phyloP scores from a whole-genome alignment of 2,888 invertebrate species.

The Petrophora chlorosata region DNA sequence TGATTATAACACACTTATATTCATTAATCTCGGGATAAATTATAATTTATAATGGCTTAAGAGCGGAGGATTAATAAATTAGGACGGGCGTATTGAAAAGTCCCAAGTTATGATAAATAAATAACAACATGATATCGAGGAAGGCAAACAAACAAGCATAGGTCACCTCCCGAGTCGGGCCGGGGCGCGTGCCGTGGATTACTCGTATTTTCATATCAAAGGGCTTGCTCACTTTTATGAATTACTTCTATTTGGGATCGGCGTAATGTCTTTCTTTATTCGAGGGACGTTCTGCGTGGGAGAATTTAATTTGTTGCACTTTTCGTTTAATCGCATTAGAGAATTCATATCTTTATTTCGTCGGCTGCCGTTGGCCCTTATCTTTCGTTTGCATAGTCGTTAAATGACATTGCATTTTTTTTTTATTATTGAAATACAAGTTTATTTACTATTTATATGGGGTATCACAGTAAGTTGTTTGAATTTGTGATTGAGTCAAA shows the following conservation, averaged over 20 bases:
- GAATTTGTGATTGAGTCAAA: neutral
- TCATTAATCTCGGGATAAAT: slow-evolving; percentile 70
- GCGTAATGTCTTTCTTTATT: slow-evolving; percentile 74
- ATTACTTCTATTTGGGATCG: slow-evolving; percentile 71
- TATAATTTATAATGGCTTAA: slow-evolving; percentile 69
- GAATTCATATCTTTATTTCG: slow-evolving; percentile 63
- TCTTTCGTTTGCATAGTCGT: slow-evolving; percentile 57
- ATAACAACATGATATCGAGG: slow-evolving; percentile 65
- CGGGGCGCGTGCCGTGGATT: slow-evolving; percentile 79
- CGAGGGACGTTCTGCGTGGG: slow-evolving; percentile 73
- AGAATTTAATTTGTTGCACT: slow-evolving; percentile 80
- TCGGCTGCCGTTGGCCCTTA: slow-evolving; percentile 45
- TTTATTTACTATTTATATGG: slow-evolving; percentile 13
- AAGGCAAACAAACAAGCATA: slow-evolving; percentile 68
- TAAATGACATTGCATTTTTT: slow-evolving; percentile 44
- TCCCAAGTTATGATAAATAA: slow-evolving; percentile 71
- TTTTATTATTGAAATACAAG: slow-evolving; percentile 28
- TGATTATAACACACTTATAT: slow-evolving; percentile 67
- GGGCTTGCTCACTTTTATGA: slow-evolving; percentile 75
- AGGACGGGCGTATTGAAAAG: slow-evolving; percentile 71
- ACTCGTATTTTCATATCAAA: slow-evolving; percentile 81
- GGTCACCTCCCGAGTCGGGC: slow-evolving; percentile 63
- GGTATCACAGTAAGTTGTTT: slow-evolving; percentile 3
- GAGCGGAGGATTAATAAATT: slow-evolving; percentile 65
- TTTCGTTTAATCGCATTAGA: slow-evolving; percentile 70